phyloP scores from a whole-genome alignment of 2,888 invertebrate species.

The Folsomia candida region DNA sequence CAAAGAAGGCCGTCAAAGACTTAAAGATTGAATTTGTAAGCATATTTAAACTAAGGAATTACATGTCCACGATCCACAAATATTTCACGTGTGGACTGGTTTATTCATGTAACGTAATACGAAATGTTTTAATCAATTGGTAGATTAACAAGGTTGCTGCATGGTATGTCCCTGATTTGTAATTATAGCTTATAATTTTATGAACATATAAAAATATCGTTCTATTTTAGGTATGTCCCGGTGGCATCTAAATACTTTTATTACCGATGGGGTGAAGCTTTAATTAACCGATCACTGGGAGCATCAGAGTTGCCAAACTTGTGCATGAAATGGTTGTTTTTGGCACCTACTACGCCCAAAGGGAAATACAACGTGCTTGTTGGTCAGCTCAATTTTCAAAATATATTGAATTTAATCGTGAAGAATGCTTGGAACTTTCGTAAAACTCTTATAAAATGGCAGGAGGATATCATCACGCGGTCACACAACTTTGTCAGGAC shows the following conservation, averaged over 20 bases:
- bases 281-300: slow-evolving; percentile 19
- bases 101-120: neutral
- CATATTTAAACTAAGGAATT: neutral
- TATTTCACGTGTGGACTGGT: too few species aligned
- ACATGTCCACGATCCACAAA: too few species aligned
- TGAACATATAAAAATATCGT: neutral
- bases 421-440: too few species aligned
- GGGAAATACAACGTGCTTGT: slow-evolving; percentile 19
- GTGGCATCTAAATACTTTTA: slow-evolving; percentile 21
- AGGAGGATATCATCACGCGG: slow-evolving; percentile 10
- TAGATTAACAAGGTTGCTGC: slow-evolving; percentile 14
- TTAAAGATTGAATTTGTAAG: slow-evolving; percentile 17
- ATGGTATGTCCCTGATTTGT: too few species aligned
- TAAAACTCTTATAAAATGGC: too few species aligned
- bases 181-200: neutral
- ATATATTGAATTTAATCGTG: neutral
- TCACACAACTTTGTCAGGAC: slow-evolving; percentile 19
- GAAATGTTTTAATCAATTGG: neutral
- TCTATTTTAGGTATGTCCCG: slow-evolving; percentile 16
- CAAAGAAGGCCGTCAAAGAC: neutral
- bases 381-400: neutral
- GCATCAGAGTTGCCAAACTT: neutral
- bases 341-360: slow-evolving; percentile 15
- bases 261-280: slow-evolving; percentile 17
- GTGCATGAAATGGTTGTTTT: slow-evolving; percentile 22